Percentiles rank a stretch among this genome's conserved stretches.
Conservation (phyloP, 2,888 invertebrate species). For the Galeopsomyia nigrocyanea region DNA sequence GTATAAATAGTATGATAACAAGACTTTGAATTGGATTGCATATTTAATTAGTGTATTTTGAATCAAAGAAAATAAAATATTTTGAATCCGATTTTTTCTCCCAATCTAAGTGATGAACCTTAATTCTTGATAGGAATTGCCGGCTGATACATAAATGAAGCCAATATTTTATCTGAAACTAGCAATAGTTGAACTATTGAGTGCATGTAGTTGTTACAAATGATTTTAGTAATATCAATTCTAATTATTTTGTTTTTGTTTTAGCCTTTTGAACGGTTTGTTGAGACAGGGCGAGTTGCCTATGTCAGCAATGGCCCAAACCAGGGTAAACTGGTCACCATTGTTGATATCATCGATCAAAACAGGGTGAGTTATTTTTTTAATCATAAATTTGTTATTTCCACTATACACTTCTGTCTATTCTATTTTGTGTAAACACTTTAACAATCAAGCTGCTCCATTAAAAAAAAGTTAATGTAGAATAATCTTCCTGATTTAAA, state of each 20-base stretch:
- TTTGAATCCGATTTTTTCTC: too few relatives aligned
- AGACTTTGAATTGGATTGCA: too few relatives aligned
- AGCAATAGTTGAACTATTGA: background rate
- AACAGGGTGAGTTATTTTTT: conserved; percentile 78
- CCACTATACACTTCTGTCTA: background rate
- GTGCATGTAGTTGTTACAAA: background rate
- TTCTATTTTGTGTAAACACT: background rate
- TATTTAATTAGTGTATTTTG: too few relatives aligned
- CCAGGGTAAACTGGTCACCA: conserved; percentile 92
- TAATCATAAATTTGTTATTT: conserved; percentile 19
- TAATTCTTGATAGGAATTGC: conserved; percentile 80
- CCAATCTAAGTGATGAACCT: conserved; percentile 70
- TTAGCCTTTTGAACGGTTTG: conserved; percentile 92
- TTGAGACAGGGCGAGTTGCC: conserved; percentile 97
- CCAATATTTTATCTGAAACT: background rate
- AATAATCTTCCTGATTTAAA: conserved; percentile 50
- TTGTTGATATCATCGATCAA: conserved; percentile 98
- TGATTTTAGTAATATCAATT: background rate
- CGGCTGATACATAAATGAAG: conserved; percentile 77
- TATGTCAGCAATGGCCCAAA: conserved; percentile 91
- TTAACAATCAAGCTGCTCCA: background rate
- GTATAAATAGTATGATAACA: too few relatives aligned
- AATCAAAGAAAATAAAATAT: too few relatives aligned
- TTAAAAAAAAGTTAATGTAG: conserved; percentile 19
- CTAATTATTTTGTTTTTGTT: conserved; percentile 55